Base-by-base conservation (phyloP, 2,888 invertebrate species). In the Callinectes sapidus region DNA sequence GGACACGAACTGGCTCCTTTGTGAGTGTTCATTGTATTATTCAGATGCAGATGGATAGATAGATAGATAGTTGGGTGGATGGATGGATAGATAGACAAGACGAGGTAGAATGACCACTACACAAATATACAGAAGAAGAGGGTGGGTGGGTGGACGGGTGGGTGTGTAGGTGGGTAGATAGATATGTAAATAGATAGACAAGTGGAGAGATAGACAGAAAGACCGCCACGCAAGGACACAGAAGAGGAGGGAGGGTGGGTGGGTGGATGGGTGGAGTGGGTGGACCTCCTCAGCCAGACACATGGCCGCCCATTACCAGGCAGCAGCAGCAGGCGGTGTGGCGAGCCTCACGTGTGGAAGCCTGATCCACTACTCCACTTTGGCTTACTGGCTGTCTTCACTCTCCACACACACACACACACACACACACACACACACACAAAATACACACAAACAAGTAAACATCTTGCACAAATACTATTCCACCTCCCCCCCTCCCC, bases 361-460 rank as follows among this genome's bases (percentile, higher is more conserved):
- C 61, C 23, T 61, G 61, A 61, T 61, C 61, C 61, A 61, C 61
- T 61, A 61, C 61, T 61, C 61, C 61, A 61, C 61, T 61, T 23
- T 61, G 61, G 61, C 61, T 61, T 61, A 61, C 61, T 61, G 61
- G 23, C 61, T 61, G 61, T 23, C 61, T 61, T 61, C 48, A 48
- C 48, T 48, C 48, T 23, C 0, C 61, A 61, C 61, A 61, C 61
- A 61, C 61, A 16, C 61, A 61, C 61, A 61, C 61, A 61, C 61
- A 61, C 61, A 61, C 61, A 61, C 61, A 61, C 61, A 61, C 61
- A 61, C 61, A 61, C 61, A 61, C 61, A 61, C 61, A 61, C 61
- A 61, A 61, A 18, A 61, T 23, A 61, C 61, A 61, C 61, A 5
- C 61, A 18, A 2, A 18, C 18, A 61, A 23, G 23, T 23, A 18